Evolutionary conservation across 1,140 invertebrate species (phyloP).

Genomic region (Brachionus paranguensis): DNA sequence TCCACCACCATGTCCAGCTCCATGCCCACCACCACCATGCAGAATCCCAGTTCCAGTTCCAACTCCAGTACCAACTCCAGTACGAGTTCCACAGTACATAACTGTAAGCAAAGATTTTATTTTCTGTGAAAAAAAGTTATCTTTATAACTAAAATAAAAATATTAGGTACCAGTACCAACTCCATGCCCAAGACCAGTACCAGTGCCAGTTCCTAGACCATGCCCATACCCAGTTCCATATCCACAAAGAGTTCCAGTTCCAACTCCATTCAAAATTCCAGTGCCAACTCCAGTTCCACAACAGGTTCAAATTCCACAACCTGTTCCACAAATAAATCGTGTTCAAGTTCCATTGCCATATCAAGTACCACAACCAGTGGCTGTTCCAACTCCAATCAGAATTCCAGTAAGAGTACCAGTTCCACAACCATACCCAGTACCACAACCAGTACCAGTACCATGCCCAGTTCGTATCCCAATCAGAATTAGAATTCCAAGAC

Average conservation of each 20-base stretch:
- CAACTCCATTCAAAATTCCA: neutral
- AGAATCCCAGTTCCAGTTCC: neutral
- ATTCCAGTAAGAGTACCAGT: neutral
- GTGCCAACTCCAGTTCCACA: constrained; percentile 3
- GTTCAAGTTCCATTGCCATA: neutral
- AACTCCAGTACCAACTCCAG: neutral
- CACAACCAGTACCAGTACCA: neutral
- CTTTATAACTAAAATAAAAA: neutral
- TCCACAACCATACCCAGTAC: neutral
- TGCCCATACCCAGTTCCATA: neutral
- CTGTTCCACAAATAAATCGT: neutral
- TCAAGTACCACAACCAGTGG: neutral
- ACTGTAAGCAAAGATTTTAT: neutral
- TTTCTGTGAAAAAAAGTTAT: no score
- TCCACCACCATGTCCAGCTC: neutral
- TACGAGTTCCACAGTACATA: neutral
- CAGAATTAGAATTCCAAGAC: constrained; percentile 1
- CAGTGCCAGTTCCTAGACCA: neutral
- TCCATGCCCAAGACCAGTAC: neutral
- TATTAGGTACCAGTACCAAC: neutral
- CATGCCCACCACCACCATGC: neutral
- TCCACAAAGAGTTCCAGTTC: neutral
- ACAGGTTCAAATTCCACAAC: neutral
- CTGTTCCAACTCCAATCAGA: neutral
- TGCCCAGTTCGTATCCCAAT: neutral